A percentile compares a stretch with the other conserved stretches of the same genome.
Evolutionary conservation across 1,140 invertebrate genomes (phyloP).

Genomic region (Pogonognathellus flavescens): DNA sequence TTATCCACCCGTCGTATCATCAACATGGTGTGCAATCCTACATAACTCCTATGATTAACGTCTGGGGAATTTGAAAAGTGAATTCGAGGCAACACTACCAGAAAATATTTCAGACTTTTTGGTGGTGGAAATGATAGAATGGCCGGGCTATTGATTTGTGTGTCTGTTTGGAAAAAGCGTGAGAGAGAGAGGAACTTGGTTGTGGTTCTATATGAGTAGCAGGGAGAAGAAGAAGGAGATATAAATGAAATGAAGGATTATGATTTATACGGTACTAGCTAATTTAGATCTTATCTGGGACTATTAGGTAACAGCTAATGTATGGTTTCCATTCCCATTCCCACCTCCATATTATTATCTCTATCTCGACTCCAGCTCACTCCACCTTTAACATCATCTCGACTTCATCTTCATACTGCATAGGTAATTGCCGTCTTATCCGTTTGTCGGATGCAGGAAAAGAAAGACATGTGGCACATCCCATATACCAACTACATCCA

Average conservation of each 20-base stretch:
- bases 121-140: background rate
- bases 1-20: too few relatives aligned
- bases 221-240: background rate
- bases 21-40: too few relatives aligned
- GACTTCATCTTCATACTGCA: background rate
- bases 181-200: conserved; percentile 5
- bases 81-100: too few relatives aligned
- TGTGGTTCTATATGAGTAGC: background rate
- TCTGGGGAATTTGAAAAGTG: too few relatives aligned
- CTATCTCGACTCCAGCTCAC: conserved; percentile 8
- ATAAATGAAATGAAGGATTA: conserved; percentile 45
- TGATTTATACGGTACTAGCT: conserved; percentile 62
- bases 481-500: background rate
- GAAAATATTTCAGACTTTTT: too few relatives aligned
- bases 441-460: background rate
- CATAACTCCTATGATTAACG: too few relatives aligned
- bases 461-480: background rate
- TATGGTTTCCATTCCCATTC: conserved; percentile 61
- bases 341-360: conserved; percentile 54
- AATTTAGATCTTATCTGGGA: conserved; percentile 63
- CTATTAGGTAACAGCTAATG: conserved; percentile 63
- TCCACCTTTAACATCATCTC: conserved; percentile 12
- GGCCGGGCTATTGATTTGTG: background rate
- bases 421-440: background rate
- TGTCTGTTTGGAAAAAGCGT: background rate